Percentiles rank a stretch among this genome's conserved stretches.
Evolutionary conservation across 2,797 vertebrate species (phyloP).

Genomic region (Macropodus opercularis): DNA sequence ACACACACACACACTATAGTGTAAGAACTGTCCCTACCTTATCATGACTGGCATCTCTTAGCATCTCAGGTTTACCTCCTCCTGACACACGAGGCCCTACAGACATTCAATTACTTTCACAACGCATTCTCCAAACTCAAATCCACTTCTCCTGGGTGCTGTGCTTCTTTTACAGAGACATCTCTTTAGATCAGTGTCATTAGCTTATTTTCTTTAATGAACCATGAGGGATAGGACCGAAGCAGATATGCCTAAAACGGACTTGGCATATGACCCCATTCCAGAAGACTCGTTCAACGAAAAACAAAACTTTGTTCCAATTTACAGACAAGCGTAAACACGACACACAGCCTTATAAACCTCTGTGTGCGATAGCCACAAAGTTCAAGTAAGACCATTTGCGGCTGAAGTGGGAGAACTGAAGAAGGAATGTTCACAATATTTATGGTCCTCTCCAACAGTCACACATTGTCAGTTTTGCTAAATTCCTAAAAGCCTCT

Average conservation of each 20-base stretch:
- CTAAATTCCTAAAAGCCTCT: constrained; percentile 36
- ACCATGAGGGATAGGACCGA: too few species aligned
- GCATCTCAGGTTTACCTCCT: background rate
- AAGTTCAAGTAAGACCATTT: constrained; percentile 48
- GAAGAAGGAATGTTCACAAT: constrained; percentile 37
- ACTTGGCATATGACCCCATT: too few species aligned
- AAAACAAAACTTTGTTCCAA: constrained; percentile 34
- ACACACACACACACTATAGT: too few species aligned
- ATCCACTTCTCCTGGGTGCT: background rate
- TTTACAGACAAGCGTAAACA: constrained; percentile 45
- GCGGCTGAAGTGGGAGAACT: constrained; percentile 30
- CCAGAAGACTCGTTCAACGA: constrained; percentile 12
- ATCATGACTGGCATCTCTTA: constrained; percentile 6
- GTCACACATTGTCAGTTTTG: constrained; percentile 55
- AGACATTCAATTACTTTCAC: background rate
- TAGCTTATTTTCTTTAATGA: too few species aligned
- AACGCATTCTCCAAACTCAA: constrained; percentile 12
- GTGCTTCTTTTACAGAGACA: constrained; percentile 1
- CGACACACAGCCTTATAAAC: constrained; percentile 39
- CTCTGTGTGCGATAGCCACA: constrained; percentile 26
- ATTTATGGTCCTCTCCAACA: constrained; percentile 44
- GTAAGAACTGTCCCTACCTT: background rate
- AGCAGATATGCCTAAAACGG: too few species aligned
- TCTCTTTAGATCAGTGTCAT: too few species aligned
- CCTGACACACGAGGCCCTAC: background rate